Evolutionary conservation across 2,888 invertebrate species (phyloP).

Genomic region (Hipparchia semele): DNA sequence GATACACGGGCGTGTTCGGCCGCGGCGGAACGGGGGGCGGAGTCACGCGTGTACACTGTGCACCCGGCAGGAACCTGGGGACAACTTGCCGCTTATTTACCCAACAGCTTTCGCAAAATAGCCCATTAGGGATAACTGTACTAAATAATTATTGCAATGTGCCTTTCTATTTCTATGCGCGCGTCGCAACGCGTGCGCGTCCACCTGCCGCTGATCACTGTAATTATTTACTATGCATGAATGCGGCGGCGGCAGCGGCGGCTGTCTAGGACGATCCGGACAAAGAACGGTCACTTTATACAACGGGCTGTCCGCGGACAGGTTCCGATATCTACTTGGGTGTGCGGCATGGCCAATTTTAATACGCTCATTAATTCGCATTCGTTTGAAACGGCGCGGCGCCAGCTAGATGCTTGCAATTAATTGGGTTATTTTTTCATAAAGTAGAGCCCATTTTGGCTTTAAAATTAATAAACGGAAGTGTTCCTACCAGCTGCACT

Average conservation of each 20-base stretch:
- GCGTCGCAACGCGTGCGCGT: conserved; percentile 67
- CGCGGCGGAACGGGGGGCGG: conserved; percentile 30
- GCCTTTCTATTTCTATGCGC: conserved; percentile 81
- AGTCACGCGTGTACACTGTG: conserved; percentile 54
- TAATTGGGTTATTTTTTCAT: conserved; percentile 42
- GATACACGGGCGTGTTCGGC: conserved; percentile 12
- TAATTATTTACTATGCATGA: conserved; percentile 83
- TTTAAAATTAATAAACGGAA: conserved; percentile 9
- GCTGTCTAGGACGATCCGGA: conserved; percentile 77
- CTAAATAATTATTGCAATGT: conserved; percentile 83
- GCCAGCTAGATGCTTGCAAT: conserved; percentile 54
- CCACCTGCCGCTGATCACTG: conserved; percentile 80
- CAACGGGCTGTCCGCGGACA: conserved; percentile 64
- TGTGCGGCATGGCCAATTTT: conserved; percentile 70
- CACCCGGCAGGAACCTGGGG: conserved; percentile 74
- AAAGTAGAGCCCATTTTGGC: conserved; percentile 14
- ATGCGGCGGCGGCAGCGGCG: conserved; percentile 62
- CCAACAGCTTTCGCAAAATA: conserved; percentile 82
- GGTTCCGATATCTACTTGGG: conserved; percentile 73
- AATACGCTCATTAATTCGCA: conserved; percentile 69
- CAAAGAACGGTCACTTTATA: conserved; percentile 73
- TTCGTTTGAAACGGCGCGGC: conserved; percentile 59
- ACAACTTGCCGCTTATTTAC: conserved; percentile 74
- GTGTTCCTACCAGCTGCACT: not conserved
- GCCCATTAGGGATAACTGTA: conserved; percentile 82